These are phyloP conservation scores for Arvicola amphibius DNA, from an alignment of 2,797 vertebrate genomes.

Conservation along the genomic window DNA sequence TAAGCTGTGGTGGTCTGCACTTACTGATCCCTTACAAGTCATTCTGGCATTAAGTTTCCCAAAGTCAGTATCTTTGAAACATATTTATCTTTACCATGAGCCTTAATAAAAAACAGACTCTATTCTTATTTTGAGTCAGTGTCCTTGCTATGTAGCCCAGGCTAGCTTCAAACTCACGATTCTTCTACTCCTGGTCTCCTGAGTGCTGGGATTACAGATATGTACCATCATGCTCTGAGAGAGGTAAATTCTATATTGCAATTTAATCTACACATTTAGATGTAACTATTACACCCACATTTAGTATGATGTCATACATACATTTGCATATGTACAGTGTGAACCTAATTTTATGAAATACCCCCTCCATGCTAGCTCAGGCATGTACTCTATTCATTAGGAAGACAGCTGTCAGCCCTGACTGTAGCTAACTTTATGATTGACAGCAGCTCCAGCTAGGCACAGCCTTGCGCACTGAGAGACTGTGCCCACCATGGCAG, in stretches of 20 bases:
- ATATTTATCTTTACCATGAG: conserved; percentile 14
- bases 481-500: neutral
- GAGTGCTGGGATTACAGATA: neutral
- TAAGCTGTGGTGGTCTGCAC: neutral
- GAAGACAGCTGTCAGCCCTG: neutral
- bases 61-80: neutral
- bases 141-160: neutral
- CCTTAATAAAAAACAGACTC: neutral
- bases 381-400: neutral
- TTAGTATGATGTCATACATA: neutral
- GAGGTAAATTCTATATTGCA: conserved; percentile 3
- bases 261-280: neutral
- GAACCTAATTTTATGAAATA: conserved; percentile 35
- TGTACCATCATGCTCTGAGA: neutral
- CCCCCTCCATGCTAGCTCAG: neutral
- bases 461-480: neutral
- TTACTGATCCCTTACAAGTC: neutral
- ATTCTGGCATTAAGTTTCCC: conserved; percentile 4
- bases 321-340: neutral
- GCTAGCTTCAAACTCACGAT: neutral
- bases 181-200: neutral
- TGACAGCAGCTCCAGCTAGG: neutral
- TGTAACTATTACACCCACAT: neutral
- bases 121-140: neutral
- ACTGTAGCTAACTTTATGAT: neutral